Conservation (phyloP, 2,888 invertebrate genomes). For the Strigamia crassipes region DNA sequence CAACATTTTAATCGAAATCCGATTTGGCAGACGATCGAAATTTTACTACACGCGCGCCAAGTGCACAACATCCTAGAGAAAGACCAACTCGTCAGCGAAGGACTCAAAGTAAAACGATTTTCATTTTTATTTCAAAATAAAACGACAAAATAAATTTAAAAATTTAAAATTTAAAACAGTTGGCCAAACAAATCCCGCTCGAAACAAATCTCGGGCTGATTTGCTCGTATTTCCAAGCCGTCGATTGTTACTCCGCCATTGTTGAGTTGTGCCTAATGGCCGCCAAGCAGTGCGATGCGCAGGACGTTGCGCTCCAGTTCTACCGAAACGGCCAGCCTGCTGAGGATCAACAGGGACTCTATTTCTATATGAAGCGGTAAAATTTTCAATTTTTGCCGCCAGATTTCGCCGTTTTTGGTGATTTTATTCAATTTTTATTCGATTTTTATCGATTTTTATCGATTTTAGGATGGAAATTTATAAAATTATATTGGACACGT, state of each 20-base stretch:
- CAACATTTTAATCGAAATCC: too few species aligned
- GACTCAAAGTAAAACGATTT: conserved; percentile 69
- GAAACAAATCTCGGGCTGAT: conserved; percentile 82
- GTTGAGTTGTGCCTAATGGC: conserved; percentile 84
- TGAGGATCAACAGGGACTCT: conserved; percentile 81
- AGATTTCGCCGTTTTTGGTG: too few species aligned
- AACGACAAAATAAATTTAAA: too few species aligned
- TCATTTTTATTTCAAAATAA: too few species aligned
- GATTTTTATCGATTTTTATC: too few species aligned
- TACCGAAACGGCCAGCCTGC: conserved; percentile 81
- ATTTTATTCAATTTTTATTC: too few species aligned
- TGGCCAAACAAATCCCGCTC: conserved; percentile 87
- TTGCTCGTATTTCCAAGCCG: conserved; percentile 78
- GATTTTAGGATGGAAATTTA: conserved; percentile 80
- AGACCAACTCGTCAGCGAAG: conserved; percentile 67
- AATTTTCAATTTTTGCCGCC: too few species aligned
- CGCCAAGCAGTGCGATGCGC: conserved; percentile 85
- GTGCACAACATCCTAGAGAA: conserved; percentile 71
- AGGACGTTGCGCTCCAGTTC: conserved; percentile 82
- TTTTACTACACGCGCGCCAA: conserved; percentile 76
- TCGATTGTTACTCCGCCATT: conserved; percentile 82
- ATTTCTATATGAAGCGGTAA: conserved; percentile 25
- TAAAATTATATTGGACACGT: conserved; percentile 78
- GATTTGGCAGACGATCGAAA: conserved; percentile 76
- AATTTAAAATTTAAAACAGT: conserved; percentile 57